phyloP scores from a whole-genome alignment of 1,140 invertebrate genomes.

The Octopus sinensis region DNA sequence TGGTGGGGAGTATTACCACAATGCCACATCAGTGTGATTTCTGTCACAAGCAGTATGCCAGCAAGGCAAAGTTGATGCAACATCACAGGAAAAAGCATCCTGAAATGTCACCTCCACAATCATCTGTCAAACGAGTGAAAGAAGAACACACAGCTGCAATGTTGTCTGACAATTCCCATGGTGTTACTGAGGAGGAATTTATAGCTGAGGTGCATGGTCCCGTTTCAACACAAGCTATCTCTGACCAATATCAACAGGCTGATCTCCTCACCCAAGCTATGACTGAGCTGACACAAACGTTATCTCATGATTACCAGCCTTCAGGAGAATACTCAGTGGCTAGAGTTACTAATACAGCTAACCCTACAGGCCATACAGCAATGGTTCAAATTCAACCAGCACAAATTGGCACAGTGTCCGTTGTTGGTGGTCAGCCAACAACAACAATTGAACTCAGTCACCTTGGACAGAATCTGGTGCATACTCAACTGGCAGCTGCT shows the following conservation, averaged over 20 bases:
- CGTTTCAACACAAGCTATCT: slow-evolving; percentile 8
- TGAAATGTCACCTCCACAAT: slow-evolving; percentile 52
- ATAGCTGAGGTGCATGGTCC: slow-evolving; percentile 20
- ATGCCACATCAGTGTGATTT: slow-evolving; percentile 73
- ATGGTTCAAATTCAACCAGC: slow-evolving; percentile 42
- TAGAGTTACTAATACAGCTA: slow-evolving; percentile 25
- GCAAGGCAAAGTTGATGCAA: slow-evolving; percentile 73
- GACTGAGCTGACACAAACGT: slow-evolving; percentile 55
- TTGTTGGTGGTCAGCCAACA: slow-evolving; percentile 23
- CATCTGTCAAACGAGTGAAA: slow-evolving; percentile 24
- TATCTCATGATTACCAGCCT: slow-evolving; percentile 42
- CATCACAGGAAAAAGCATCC: slow-evolving; percentile 77
- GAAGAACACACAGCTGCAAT: slow-evolving; percentile 11
- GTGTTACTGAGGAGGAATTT: slow-evolving; percentile 21
- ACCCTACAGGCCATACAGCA: slow-evolving; percentile 28
- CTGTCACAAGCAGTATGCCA: slow-evolving; percentile 82
- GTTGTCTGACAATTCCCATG: background rate
- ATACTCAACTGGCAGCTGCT: slow-evolving; percentile 33
- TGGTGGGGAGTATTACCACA: slow-evolving; percentile 72
- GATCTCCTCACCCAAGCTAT: slow-evolving; percentile 59
- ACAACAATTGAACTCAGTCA: slow-evolving; percentile 54
- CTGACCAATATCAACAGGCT: slow-evolving; percentile 41
- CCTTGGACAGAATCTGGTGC: slow-evolving; percentile 49
- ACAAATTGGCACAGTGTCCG: slow-evolving; percentile 20
- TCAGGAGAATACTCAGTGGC: slow-evolving; percentile 27